A percentile compares a stretch with the other conserved stretches of the same genome.
phyloP scores from a whole-genome alignment of 2,888 invertebrate genomes.

The Branchinecta sandiegonensis region DNA sequence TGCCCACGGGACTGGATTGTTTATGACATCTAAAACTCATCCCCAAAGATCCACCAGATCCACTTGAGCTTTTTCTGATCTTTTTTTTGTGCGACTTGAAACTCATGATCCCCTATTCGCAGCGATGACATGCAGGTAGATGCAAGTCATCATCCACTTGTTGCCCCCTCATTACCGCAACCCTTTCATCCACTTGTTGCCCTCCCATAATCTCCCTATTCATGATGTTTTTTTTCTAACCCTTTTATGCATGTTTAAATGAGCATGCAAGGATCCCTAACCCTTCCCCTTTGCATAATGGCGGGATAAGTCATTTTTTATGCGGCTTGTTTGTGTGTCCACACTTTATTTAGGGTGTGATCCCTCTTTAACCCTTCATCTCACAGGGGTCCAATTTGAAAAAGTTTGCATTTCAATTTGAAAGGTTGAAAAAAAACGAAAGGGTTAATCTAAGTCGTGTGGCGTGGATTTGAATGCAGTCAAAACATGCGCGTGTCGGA shows the following conservation, averaged over 20 bases:
- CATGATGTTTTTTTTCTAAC: not conserved
- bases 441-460: conserved; percentile 16
- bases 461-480: conserved; percentile 15
- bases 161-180: not conserved
- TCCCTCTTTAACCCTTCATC: conserved; percentile 2
- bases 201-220: not conserved
- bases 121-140: not conserved
- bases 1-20: too few relatives aligned
- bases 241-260: conserved; percentile 16
- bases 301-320: conserved; percentile 14
- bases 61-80: too few relatives aligned
- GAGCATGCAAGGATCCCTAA: conserved; percentile 7
- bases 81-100: too few relatives aligned
- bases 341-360: not conserved
- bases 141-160: conserved; percentile 2
- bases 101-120: too few relatives aligned
- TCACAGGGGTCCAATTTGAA: conserved; percentile 9
- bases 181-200: conserved; percentile 5
- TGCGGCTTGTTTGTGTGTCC: not conserved
- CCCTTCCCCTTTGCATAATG: conserved; percentile 1
- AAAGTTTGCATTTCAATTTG: conserved; percentile 16
- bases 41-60: too few relatives aligned
- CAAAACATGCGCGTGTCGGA: conserved; percentile 14
- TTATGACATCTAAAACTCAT: too few relatives aligned
- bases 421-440: not conserved